phyloP scores from a whole-genome alignment of 2,888 invertebrate genomes.

The Cryptops parisi region DNA sequence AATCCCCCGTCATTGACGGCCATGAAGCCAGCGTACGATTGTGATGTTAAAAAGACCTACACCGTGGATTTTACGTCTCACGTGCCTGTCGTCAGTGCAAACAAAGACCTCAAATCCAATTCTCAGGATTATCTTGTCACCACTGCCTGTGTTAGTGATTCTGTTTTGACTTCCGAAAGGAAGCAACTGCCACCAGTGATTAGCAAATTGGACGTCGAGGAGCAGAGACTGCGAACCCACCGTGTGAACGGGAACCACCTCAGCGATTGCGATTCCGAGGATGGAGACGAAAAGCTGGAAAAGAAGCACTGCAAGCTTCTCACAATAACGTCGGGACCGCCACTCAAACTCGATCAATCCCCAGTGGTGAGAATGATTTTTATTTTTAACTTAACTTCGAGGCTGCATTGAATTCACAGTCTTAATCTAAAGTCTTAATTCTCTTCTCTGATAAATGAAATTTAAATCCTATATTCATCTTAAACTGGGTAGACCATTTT shows the following conservation, averaged over 20 bases:
- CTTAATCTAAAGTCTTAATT: not conserved
- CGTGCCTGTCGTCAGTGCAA: not conserved
- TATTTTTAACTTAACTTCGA: no score
- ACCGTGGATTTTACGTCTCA: not conserved
- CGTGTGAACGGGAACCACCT: constrained; percentile 22
- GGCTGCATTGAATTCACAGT: no score
- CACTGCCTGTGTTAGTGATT: not conserved
- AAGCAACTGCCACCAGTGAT: constrained; percentile 6
- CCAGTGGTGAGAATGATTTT: no score
- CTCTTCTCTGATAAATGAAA: not conserved
- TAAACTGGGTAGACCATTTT: no score
- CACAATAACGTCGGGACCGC: constrained; percentile 27
- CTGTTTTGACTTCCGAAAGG: not conserved
- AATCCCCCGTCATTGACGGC: not conserved
- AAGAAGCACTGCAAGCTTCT: constrained; percentile 21
- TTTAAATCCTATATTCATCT: no score
- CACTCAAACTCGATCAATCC: constrained; percentile 26
- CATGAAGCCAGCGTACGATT: not conserved
- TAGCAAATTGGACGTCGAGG: constrained; percentile 30
- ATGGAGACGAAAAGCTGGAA: constrained; percentile 23
- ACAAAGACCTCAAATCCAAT: not conserved
- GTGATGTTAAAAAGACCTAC: not conserved
- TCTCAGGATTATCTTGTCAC: not conserved
- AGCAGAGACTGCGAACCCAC: constrained; percentile 24
- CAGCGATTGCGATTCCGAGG: constrained; percentile 20